Base-by-base conservation (phyloP, 2,888 invertebrate species). In the Agrypnus murinus region DNA sequence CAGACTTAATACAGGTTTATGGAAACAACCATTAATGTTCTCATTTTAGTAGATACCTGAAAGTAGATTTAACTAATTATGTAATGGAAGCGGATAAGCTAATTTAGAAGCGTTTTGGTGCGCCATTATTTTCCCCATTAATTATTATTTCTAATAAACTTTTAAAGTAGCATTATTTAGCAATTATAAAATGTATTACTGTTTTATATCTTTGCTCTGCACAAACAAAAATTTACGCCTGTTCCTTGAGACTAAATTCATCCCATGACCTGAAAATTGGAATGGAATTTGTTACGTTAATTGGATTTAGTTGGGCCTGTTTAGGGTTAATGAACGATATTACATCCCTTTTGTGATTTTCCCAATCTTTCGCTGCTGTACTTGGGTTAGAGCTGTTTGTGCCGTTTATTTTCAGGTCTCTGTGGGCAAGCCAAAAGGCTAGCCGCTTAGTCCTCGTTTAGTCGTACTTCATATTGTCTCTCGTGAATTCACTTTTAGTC, bases 291-390 rank as follows among this genome's bases (percentile, higher is more conserved):
- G 46, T 46, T 46, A 46, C 46, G 25, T 25, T 46, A 46, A 46
- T 46, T 46, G 46, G 46, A 46, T 46, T 46, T 46, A 46, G 46
- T 46, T 46, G 46, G 46, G 46, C 25, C 46, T 46, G 46, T 46
- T 46, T 46, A 46, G 46, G 46, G 25, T 46, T 46, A 46, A 46
- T 46, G 46, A 46, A 46, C 46, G 46, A 46, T 46, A 46, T 46
- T 46, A 46, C 46, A 46, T 46, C 46, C 46, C 46, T 46, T 46
- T 46, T 46, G 46, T 46, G 46, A 46, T 46, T 46, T 46, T 17
- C 46, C 46, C 46, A 25, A 46, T 46, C 46, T 46, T 46, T 46
- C 46, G 46, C 46, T 46, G 17, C 46, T 46, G 46, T 25, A 46
- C 46, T 46, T 19, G 25, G 25, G 40, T 40, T 46, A 46, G 46